Percentiles rank a stretch among this genome's conserved stretches.
Evolutionary conservation across 2,888 invertebrate species (phyloP).

Genomic region (Epirrita christyi): DNA sequence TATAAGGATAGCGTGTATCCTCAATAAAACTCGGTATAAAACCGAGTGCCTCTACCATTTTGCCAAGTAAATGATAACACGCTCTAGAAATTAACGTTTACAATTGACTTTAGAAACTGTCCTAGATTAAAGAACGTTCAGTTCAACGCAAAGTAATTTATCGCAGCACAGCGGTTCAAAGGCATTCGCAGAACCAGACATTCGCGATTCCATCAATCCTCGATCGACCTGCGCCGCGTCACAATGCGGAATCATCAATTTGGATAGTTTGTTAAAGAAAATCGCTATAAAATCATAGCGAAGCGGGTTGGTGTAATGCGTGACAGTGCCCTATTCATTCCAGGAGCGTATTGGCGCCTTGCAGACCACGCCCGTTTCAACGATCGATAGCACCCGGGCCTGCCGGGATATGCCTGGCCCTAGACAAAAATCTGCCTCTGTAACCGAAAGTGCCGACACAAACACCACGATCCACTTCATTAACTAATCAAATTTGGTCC

Average conservation of each 20-base stretch:
- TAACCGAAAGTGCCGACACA: slow-evolving; percentile 19
- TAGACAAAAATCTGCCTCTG: slow-evolving; percentile 17
- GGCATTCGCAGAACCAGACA: slow-evolving; percentile 25
- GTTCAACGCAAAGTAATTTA: slow-evolving; percentile 25
- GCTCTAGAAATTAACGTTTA: slow-evolving; percentile 1
- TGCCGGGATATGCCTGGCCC: slow-evolving; percentile 5
- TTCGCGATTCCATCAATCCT: slow-evolving; percentile 32
- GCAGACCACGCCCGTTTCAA: slow-evolving; percentile 29
- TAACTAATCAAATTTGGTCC: slow-evolving; percentile 33
- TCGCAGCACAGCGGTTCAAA: slow-evolving; percentile 32
- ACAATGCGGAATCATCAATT: slow-evolving; percentile 23
- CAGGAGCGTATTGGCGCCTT: slow-evolving; percentile 32
- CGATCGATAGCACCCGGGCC: slow-evolving; percentile 35
- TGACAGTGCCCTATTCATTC: slow-evolving; percentile 38
- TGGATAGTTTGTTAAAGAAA: slow-evolving; percentile 20
- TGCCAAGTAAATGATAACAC: neutral
- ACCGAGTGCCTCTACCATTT: slow-evolving; percentile 4
- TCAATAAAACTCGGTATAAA: slow-evolving; percentile 6
- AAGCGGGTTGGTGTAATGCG: slow-evolving; percentile 34
- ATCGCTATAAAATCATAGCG: slow-evolving; percentile 30
- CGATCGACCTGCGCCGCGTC: slow-evolving; percentile 27
- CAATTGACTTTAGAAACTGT: slow-evolving; percentile 14
- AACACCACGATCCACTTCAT: slow-evolving; percentile 29
- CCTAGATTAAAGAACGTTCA: slow-evolving; percentile 22
- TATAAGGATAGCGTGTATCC: neutral